Evolutionary conservation across 1,140 invertebrate genomes (phyloP).

Genomic region (Lordiphosa collinella): DNA sequence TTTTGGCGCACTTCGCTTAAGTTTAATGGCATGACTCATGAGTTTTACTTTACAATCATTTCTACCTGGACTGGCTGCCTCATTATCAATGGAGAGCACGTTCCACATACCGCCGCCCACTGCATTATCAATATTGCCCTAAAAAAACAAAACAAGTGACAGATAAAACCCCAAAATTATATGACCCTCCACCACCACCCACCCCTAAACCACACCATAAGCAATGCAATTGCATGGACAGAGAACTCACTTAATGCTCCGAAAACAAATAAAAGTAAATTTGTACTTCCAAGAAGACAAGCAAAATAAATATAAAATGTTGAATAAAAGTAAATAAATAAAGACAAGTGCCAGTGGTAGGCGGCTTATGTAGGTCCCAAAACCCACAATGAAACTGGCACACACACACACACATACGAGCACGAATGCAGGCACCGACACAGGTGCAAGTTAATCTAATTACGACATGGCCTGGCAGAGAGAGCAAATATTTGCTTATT

Average conservation of each 20-base stretch:
- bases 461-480: constrained; percentile 31
- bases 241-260: not conserved
- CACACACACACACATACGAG: constrained; percentile 12
- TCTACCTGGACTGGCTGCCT: not conserved
- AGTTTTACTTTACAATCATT: constrained; percentile 13
- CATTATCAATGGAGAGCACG: constrained; percentile 26
- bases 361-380: constrained; percentile 24
- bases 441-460: constrained; percentile 69
- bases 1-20: constrained; percentile 59
- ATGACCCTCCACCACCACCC: constrained; percentile 28
- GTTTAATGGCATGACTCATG: constrained; percentile 61
- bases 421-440: constrained; percentile 8
- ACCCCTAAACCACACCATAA: too few relatives aligned
- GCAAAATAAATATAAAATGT: constrained; percentile 36
- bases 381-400: constrained; percentile 39
- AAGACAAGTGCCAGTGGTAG: not conserved
- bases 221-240: constrained; percentile 59
- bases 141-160: constrained; percentile 20
- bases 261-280: constrained; percentile 6
- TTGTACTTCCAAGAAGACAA: constrained; percentile 31
- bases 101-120: constrained; percentile 19
- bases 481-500: constrained; percentile 49
- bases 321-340: constrained; percentile 46
- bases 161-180: constrained; percentile 46
- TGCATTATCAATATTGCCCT: constrained; percentile 44